Percentiles rank a stretch among this genome's conserved stretches.
These are phyloP conservation scores for Sepioteuthis lessoniana DNA, from an alignment of 2,888 invertebrate species.

Conservation along the genomic window DNA sequence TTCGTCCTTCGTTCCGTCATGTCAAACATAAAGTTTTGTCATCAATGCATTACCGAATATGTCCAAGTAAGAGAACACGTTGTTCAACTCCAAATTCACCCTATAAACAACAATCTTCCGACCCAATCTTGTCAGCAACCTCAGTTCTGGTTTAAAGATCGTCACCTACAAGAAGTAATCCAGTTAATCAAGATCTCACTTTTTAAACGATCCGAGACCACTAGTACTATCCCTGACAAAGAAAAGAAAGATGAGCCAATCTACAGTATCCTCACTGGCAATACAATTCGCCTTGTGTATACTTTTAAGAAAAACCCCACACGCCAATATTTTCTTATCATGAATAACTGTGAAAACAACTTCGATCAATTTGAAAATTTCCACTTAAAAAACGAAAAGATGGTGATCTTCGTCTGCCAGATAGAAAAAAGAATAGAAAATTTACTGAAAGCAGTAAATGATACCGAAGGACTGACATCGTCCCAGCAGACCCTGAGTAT, in stretches of 20 bases:
- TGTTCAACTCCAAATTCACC: constrained; percentile 36
- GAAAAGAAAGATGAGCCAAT: background rate
- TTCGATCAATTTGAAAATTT: background rate
- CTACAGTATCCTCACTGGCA: constrained; percentile 16
- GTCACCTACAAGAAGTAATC: constrained; percentile 14
- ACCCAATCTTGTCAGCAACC: background rate
- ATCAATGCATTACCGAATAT: background rate
- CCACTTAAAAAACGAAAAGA: constrained; percentile 23
- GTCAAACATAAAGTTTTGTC: background rate
- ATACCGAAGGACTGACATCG: background rate
- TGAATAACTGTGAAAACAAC: background rate
- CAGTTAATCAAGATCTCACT: background rate
- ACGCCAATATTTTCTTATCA: constrained; percentile 24
- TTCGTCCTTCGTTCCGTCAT: background rate
- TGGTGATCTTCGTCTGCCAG: constrained; percentile 10
- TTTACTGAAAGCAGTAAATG: background rate
- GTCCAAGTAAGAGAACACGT: background rate
- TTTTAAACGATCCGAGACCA: background rate
- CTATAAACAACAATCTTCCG: background rate
- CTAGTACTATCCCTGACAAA: background rate
- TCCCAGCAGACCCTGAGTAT: background rate
- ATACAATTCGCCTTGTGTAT: background rate
- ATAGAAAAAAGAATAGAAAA: background rate
- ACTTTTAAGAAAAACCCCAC: constrained; percentile 41
- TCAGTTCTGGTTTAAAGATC: constrained; percentile 36